phyloP scores from a whole-genome alignment of 2,797 vertebrate species.

The Rallus crepitans region DNA sequence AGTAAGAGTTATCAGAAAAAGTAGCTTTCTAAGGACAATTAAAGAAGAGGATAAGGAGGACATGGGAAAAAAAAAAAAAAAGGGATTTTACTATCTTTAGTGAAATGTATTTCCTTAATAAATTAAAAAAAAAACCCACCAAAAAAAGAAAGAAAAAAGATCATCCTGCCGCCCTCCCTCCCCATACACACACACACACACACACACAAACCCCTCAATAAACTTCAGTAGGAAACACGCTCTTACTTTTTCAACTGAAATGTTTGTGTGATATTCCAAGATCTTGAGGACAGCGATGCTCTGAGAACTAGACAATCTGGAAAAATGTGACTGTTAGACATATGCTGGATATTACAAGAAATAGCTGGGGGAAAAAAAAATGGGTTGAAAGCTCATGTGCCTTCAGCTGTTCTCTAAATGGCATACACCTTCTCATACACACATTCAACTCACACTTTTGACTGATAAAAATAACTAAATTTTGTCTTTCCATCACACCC shows the following conservation, averaged over 20 bases:
- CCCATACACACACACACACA: rapidly evolving
- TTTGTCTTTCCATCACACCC: not conserved
- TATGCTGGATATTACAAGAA: not conserved
- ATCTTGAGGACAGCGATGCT: slow-evolving; percentile 66
- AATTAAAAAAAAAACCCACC: not conserved
- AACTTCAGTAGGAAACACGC: slow-evolving; percentile 3
- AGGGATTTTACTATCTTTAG: not conserved
- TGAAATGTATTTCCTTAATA: not conserved
- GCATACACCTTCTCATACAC: not conserved
- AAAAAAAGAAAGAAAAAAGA: not conserved
- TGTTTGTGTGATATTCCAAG: slow-evolving; percentile 77
- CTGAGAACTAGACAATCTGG: slow-evolving; percentile 75
- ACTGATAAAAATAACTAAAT: not conserved
- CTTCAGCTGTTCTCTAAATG: not conserved
- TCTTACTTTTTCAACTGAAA: slow-evolving; percentile 81
- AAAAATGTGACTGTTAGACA: slow-evolving; percentile 51
- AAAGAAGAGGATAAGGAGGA: not conserved
- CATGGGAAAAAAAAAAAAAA: not conserved
- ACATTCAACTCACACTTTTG: not conserved
- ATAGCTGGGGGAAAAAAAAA: slow-evolving; percentile 16
- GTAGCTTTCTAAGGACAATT: not conserved
- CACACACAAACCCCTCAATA: not conserved
- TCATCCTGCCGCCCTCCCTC: not conserved
- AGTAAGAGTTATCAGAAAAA: not conserved
- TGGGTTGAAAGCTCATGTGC: not conserved